Evolutionary conservation across 2,113 vertebrate species (phyloP).

Genomic region (Meriones unguiculatus): DNA sequence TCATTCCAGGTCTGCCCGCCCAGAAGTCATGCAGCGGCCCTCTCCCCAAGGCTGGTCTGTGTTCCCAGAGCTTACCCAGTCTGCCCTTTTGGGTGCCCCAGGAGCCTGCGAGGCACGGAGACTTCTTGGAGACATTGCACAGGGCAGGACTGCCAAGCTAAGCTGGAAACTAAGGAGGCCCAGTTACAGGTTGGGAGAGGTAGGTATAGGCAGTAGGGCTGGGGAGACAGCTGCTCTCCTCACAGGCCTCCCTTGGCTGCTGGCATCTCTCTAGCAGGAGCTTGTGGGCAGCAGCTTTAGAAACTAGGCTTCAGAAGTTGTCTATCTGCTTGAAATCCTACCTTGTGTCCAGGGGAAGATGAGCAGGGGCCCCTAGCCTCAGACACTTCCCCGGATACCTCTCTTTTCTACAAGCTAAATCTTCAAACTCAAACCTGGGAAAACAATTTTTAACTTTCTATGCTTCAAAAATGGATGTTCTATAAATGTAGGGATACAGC

Average conservation of each 20-base stretch:
- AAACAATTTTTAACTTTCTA: slow-evolving; percentile 7
- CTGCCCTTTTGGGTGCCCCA: slow-evolving; percentile 76
- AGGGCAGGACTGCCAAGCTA: slow-evolving; percentile 69
- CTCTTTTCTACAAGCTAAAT: slow-evolving; percentile 6
- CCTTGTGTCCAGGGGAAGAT: not conserved
- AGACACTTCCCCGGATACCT: not conserved
- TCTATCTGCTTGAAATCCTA: slow-evolving; percentile 56
- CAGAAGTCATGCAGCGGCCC: not conserved
- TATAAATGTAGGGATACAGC: not conserved
- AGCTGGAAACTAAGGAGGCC: slow-evolving; percentile 75
- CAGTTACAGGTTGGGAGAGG: slow-evolving; percentile 60
- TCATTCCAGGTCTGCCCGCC: slow-evolving; percentile 57
- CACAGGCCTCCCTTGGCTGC: not conserved
- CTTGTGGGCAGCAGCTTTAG: slow-evolving; percentile 29
- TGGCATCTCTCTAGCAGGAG: slow-evolving; percentile 46
- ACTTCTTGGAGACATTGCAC: slow-evolving; percentile 70
- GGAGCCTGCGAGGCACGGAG: slow-evolving; percentile 59
- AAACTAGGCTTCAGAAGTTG: not conserved
- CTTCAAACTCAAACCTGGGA: slow-evolving; percentile 27
- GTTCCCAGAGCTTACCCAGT: slow-evolving; percentile 49
- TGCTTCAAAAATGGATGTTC: not conserved
- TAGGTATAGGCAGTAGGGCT: slow-evolving; percentile 38
- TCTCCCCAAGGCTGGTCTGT: slow-evolving; percentile 43
- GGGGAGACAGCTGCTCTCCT: not conserved
- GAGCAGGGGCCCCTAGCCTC: not conserved